Base-by-base conservation (phyloP, 2,113 vertebrate species). In the Salvelinus sp. region DNA sequence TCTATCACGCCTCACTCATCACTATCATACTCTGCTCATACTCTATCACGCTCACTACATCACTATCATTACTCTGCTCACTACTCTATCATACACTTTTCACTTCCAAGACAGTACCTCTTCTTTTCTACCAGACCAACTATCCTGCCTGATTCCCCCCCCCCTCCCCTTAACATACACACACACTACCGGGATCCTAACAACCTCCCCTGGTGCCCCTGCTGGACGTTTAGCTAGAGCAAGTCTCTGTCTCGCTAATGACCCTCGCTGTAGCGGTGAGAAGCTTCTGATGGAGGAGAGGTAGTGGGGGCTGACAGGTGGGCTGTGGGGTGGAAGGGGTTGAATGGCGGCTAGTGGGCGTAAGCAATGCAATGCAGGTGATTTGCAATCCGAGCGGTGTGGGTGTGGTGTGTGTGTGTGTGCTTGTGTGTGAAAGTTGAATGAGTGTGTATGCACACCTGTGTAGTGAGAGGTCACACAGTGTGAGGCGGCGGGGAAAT, bases 301-400 rank as follows among this genome's bases (percentile, higher is more conserved):
- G 63, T 12, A 20, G 60, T 1, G 54, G 66, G 16, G 60, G 16
- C 16, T 44, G 14, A 2, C 58, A 64, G 30, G 47, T 28, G 18
- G 22, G 57, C 9, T n/a, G n/a, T 3, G 27, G 48, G 9, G 4
- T 20, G 30, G 68, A n/a, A 28, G 54, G 50, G 69, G 69, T 70
- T 66, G 62, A 74, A 70, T 25, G 74, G 20, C 47, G 71, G 69
- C 66, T 25, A 33, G 73, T 20, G 74, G 77, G 68, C 48, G 79
- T 79, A 78, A 84, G 80, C 80, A 72, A 84, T 82, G 76, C 76
- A 83, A 83, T 74, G 77, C 76, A 80, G 79, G 79, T 79, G 72
- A 82, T 86, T 81, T 85, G 76, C 78, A 78, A 79, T 76, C 77
- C 33, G 69, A 76, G 77, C 76, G 54, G 76, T 77, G 66, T 73